Percentiles rank a stretch among this genome's conserved stretches.
Evolutionary conservation across 2,888 invertebrate species (phyloP).

Genomic region (Tenthredo scrophulariae): DNA sequence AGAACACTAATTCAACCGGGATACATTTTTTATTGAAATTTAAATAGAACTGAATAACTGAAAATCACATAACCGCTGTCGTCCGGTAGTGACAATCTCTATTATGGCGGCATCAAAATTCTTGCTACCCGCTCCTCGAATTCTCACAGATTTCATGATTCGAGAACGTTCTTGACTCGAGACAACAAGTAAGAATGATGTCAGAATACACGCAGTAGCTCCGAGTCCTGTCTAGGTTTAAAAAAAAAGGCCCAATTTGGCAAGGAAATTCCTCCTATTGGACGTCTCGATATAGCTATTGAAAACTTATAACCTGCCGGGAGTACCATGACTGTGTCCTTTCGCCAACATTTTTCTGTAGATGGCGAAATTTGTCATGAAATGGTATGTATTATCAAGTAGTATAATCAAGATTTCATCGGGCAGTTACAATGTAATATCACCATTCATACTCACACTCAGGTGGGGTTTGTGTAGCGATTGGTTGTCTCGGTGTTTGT

Average conservation of each 20-base stretch:
- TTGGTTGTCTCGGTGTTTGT: slow-evolving; percentile 74
- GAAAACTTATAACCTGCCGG: no score
- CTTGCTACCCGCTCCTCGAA: neutral
- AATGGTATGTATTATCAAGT: neutral
- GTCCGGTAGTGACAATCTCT: neutral
- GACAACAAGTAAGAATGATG: neutral
- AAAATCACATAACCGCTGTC: no score
- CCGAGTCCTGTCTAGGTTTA: no score
- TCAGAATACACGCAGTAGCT: no score
- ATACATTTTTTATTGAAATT: no score
- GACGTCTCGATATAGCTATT: no score
- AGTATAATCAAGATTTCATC: neutral
- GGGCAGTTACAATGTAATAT: neutral
- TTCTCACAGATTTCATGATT: neutral
- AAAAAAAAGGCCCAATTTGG: no score
- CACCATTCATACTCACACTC: slow-evolving; percentile 69
- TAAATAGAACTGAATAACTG: neutral
- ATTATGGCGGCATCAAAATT: neutral
- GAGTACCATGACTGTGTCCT: neutral
- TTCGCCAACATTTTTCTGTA: neutral
- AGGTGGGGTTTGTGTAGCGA: slow-evolving; percentile 74
- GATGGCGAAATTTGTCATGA: neutral
- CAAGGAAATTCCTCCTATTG: no score
- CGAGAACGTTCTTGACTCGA: neutral
- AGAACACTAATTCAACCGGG: no score